Percentiles rank a stretch among this genome's conserved stretches.
Conservation (phyloP, 1,140 invertebrate genomes). For the Cyrtorhinus lividipennis region DNA sequence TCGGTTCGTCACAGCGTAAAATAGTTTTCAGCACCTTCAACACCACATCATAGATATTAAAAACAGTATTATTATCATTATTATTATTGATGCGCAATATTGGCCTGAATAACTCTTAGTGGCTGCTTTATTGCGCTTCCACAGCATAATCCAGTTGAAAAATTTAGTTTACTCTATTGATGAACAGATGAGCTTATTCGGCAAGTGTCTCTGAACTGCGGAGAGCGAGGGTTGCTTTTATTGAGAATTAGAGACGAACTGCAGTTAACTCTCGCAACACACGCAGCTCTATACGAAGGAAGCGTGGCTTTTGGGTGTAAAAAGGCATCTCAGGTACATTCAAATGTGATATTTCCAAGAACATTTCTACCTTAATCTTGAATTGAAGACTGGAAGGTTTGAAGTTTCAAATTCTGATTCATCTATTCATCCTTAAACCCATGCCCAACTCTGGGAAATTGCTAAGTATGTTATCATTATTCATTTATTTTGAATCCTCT, state of each 20-base stretch:
- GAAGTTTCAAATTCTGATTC: no score
- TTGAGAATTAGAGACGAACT: conserved; percentile 88
- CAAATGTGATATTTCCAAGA: not conserved
- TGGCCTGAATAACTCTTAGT: not conserved
- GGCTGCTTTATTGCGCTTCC: no score
- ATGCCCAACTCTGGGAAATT: no score
- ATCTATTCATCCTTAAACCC: no score
- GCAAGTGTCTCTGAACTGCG: conserved; percentile 95
- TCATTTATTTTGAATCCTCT: no score
- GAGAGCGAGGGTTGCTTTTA: conserved; percentile 81
- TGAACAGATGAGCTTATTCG: conserved; percentile 78
- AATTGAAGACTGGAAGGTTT: no score
- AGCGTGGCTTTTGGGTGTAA: conserved; percentile 95
- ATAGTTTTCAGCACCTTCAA: no score
- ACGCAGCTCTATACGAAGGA: conserved; percentile 88
- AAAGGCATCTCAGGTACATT: conserved; percentile 71
- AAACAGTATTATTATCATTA: no score
- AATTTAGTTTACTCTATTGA: not conserved
- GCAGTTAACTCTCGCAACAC: conserved; percentile 88
- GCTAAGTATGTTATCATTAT: no score
- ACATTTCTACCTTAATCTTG: not conserved
- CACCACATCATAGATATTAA: not conserved
- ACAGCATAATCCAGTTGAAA: not conserved
- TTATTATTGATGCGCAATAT: not conserved
- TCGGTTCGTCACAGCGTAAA: conserved; percentile 65